Conservation (phyloP, 2,113 vertebrate genomes). For the Tupaia tana region DNA sequence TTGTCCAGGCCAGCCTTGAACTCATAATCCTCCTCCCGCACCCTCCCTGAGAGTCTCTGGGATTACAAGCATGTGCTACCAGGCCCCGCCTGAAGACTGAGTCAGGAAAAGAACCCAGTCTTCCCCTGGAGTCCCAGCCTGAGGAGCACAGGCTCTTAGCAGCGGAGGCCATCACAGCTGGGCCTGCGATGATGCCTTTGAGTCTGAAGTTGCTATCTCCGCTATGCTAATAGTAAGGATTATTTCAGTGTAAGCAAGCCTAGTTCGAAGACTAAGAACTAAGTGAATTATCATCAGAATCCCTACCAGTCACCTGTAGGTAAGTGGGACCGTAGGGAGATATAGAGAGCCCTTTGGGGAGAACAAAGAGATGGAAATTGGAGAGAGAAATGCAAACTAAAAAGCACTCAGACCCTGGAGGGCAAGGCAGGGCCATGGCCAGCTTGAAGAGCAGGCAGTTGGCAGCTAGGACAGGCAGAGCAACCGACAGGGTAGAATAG, state of each 20-base stretch:
- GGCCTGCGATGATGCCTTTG: neutral
- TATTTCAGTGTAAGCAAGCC: neutral
- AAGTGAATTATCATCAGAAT: neutral
- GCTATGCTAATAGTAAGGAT: neutral
- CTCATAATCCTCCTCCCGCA: too few relatives aligned
- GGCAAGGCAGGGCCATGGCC: rapidly evolving
- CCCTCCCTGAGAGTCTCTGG: too few relatives aligned
- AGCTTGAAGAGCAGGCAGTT: neutral
- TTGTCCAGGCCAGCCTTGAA: too few relatives aligned
- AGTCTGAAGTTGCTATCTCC: neutral
- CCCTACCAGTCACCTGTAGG: neutral
- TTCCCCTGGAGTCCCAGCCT: too few relatives aligned
- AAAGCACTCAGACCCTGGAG: neutral
- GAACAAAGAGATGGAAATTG: neutral
- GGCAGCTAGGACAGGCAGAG: neutral
- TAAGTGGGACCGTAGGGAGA: neutral
- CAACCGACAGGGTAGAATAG: neutral
- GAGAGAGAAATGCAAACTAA: neutral
- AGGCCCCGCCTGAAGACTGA: too few relatives aligned
- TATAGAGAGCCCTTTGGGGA: neutral
- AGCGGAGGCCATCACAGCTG: too few relatives aligned
- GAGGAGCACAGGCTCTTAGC: too few relatives aligned
- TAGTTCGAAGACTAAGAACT: neutral
- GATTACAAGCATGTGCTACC: too few relatives aligned
- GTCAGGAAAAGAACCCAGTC: too few relatives aligned